Base-by-base conservation (phyloP, 1,140 invertebrate species). In the Zaprionus camerounensis region DNA sequence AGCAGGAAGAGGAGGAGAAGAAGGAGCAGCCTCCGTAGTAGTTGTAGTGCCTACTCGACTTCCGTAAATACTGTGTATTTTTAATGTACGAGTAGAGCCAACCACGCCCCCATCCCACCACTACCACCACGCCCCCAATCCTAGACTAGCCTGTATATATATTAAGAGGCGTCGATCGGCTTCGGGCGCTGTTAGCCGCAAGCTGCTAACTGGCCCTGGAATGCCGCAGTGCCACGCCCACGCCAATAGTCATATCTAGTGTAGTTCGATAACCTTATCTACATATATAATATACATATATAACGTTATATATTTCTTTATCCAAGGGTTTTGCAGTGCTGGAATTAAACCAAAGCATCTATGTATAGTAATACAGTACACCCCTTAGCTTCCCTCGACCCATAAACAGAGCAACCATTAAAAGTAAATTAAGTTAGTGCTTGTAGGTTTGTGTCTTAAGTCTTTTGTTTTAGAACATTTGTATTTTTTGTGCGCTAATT, bases 31-130 rank as follows among this genome's bases (percentile, higher is more conserved):
- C 41, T 34, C 3, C 7, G 17, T 17, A 34, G 55, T 34, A 81
- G 13, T 31, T 20, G 76, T 72, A 86, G 28, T 67, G 56, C 76
- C 68, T 77, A 80, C 78, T 88, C 82, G 58, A 78, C 75, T 82
- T 82, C 53, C 75, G 62, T 92, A 91, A 92, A 92, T 92, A 92
- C 91, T 83, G 90, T 92, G 91, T 92, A 92, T 92, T 92, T 92
- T 88, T 88, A 77, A 81, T 80, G 70, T 66, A 73, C 78, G 76
- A 64, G 73, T 84, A 67, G 74, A 78, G 63, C 28, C 7, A 53
- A 28, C 26, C 31, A 34, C 31, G 9, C 6, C 51, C 58, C 20
- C 20, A 51, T 7, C 64, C 24, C 59, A 38, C 57, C 46, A 31
- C 7, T 2, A 61, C 41, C 36, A 61, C 36, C 44, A 58, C 34